A percentile compares a stretch with the other conserved stretches of the same genome.
Evolutionary conservation across 2,888 invertebrate genomes (phyloP).

Genomic region (Zaprionus obscuricornis): DNA sequence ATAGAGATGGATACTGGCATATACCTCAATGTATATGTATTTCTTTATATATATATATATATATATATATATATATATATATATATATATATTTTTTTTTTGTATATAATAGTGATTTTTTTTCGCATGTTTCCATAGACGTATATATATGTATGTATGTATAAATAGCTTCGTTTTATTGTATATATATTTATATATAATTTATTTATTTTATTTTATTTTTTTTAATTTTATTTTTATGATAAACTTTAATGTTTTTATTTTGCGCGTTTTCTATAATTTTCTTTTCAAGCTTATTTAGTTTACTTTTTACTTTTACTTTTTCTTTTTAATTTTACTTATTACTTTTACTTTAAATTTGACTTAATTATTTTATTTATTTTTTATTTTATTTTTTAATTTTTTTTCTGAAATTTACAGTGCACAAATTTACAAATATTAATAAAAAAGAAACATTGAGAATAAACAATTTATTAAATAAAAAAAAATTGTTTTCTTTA

Average conservation of each 20-base stretch:
- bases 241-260: too few relatives aligned
- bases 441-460: conserved; percentile 15
- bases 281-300: conserved; percentile 48
- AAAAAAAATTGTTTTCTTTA: too few relatives aligned
- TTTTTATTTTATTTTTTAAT: conserved; percentile 7
- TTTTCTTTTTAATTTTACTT: conserved; percentile 6
- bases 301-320: conserved; percentile 17
- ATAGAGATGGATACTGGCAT: too few relatives aligned
- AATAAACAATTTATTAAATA: too few relatives aligned
- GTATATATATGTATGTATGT: conserved; percentile 44
- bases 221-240: conserved; percentile 27
- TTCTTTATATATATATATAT: conserved; percentile 35
- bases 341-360: conserved; percentile 12
- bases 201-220: too few relatives aligned
- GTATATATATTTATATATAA: conserved; percentile 38
- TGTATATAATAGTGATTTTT: conserved; percentile 65
- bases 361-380: conserved; percentile 23
- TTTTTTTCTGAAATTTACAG: conserved; percentile 56
- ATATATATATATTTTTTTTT: conserved; percentile 6
- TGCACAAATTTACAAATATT: conserved; percentile 59
- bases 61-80: conserved; percentile 23
- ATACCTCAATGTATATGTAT: too few relatives aligned
- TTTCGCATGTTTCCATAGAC: conserved; percentile 53
- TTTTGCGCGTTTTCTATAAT: conserved; percentile 34
- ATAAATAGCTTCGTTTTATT: conserved; percentile 60